Base-by-base conservation (phyloP, 2,888 invertebrate species). In the Athrips mouffetella region DNA sequence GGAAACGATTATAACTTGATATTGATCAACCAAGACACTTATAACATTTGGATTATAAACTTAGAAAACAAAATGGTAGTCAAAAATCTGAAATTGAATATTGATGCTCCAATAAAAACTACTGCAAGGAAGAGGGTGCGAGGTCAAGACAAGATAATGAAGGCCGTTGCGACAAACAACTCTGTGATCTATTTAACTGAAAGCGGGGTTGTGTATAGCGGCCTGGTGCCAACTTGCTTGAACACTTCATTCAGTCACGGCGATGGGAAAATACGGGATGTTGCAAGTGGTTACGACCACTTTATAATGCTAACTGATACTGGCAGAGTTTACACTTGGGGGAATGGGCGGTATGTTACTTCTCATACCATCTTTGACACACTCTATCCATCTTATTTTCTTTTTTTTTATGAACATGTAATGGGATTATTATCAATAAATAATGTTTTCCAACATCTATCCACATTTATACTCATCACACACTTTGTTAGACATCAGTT, bases 231-330 rank as follows among this genome's bases (percentile, higher is more conserved):
- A 2, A 84, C 88, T 63, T 76, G 92, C 45, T 70, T 94, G 13
- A 82, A 91, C 55, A 91, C 91, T 62, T 10, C 6, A n/a, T n/a
- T 20, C 6, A 77, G 79, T 30, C 84, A 89, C 53, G 81, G 83
- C 54, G 39, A 60, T 4, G 81, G 90, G 10, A 89, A 88, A 62
- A 89, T 93, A 11, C 73, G 88, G 47, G 92, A 94, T 65, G 73
- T 96, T 25, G 88, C 89, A 45, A 93, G 94, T 77, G 97, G 97
- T 0, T 92, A 93, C 73, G 96, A 97, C 70, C 97, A 97, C 76
- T 92, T 90, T 29, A 65, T 97, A 8, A 62, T 95, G 44, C 83
- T 97, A 5, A 92, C 93, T 44, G 83, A 89, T 44, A 80, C 83
- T 62, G 96, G 96, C 1, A 89, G 90, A 62, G 90, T 97, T n/a